phyloP scores from a whole-genome alignment of 2,113 vertebrate species.

The Apteryx mantelli region DNA sequence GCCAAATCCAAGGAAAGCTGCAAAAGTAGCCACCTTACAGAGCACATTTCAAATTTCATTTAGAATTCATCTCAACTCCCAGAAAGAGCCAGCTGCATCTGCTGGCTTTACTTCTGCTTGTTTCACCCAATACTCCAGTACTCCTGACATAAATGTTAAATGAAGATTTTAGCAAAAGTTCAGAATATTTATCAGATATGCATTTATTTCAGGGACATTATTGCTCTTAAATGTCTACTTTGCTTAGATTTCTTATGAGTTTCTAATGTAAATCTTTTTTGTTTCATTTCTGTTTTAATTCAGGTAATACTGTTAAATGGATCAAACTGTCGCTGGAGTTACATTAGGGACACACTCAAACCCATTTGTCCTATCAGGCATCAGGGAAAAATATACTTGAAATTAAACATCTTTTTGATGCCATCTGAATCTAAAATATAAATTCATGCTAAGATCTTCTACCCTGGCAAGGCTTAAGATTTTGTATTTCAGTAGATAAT shows the following conservation, averaged over 20 bases:
- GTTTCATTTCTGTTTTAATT: neutral
- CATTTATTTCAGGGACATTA: neutral
- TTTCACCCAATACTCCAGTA: neutral
- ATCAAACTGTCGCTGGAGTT: neutral
- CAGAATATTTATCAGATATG: neutral
- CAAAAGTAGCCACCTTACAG: neutral
- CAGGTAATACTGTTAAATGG: neutral
- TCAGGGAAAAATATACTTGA: neutral
- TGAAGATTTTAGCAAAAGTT: neutral
- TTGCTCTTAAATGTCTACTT: neutral
- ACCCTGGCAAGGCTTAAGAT: neutral
- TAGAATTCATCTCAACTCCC: neutral
- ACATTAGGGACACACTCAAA: neutral
- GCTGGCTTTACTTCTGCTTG: neutral
- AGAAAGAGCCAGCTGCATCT: neutral
- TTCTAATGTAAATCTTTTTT: fast-evolving
- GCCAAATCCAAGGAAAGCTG: neutral
- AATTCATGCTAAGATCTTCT: neutral
- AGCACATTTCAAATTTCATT: neutral
- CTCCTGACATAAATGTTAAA: neutral
- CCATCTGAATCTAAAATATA: neutral
- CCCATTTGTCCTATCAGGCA: neutral
- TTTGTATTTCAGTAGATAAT: neutral
- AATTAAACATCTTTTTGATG: neutral
- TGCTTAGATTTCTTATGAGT: neutral